Percentiles rank a stretch among this genome's conserved stretches.
phyloP scores from a whole-genome alignment of 2,797 vertebrate genomes.

The Myotis findleyi region DNA sequence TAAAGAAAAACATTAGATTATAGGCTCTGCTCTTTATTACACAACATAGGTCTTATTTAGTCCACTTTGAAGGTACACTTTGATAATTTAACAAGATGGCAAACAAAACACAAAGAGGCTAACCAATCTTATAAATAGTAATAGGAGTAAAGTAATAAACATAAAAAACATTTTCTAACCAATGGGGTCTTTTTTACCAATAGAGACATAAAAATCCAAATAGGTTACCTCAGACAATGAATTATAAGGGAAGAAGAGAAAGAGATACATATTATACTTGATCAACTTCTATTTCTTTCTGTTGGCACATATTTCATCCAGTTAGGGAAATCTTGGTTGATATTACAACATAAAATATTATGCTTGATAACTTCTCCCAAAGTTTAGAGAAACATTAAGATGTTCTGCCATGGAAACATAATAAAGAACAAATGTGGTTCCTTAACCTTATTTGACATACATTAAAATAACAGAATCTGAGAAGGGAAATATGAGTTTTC shows the following conservation, averaged over 20 bases:
- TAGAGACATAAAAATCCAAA: neutral
- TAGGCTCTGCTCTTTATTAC: neutral
- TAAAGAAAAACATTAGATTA: neutral
- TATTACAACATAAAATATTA: conserved; percentile 22
- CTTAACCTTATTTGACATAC: conserved; percentile 62
- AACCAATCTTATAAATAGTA: neutral
- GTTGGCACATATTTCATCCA: neutral
- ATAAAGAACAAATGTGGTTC: conserved; percentile 54
- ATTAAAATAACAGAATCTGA: conserved; percentile 35
- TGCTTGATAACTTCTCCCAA: conserved; percentile 4
- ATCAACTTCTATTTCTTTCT: neutral
- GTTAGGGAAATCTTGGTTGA: neutral
- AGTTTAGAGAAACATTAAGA: conserved; percentile 21
- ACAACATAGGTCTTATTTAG: neutral
- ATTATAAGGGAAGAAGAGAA: conserved; percentile 9
- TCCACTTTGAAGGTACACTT: neutral
- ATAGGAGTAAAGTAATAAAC: neutral
- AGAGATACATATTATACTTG: neutral
- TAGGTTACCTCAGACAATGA: neutral
- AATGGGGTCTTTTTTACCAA: neutral
- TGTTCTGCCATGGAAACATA: conserved; percentile 39
- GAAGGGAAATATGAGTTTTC: neutral
- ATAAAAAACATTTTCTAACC: neutral
- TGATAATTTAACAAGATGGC: neutral
- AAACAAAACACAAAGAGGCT: conserved; percentile 19